phyloP scores from a whole-genome alignment of 2,888 invertebrate species.

The Andrena flavipes region DNA sequence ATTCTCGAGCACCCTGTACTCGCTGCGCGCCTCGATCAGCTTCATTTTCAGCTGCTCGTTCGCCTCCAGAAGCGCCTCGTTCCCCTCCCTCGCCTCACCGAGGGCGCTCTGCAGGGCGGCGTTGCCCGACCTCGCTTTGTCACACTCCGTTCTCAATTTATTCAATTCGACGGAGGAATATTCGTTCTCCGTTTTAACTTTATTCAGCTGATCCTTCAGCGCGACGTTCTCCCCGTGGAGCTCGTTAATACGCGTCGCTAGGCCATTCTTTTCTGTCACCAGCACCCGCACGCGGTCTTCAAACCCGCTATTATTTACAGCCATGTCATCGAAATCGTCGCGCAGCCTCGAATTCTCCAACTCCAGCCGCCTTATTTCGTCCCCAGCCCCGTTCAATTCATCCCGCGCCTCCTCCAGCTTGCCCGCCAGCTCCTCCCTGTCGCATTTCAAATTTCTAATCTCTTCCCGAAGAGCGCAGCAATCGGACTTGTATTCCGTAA shows the following conservation, averaged over 20 bases:
- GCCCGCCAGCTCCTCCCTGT: slow-evolving; percentile 26
- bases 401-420: slow-evolving; percentile 18
- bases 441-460: slow-evolving; percentile 12
- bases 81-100: slow-evolving; percentile 26
- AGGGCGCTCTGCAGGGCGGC: slow-evolving; percentile 29
- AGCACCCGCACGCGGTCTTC: slow-evolving; percentile 52
- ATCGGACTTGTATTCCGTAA: slow-evolving; percentile 32
- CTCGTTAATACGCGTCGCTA: slow-evolving; percentile 51
- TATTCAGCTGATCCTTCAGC: slow-evolving; percentile 64
- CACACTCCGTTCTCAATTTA: slow-evolving; percentile 61
- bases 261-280: slow-evolving; percentile 57
- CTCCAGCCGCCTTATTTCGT: slow-evolving; percentile 43
- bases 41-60: slow-evolving; percentile 47
- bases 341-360: slow-evolving; percentile 49
- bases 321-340: slow-evolving; percentile 41
- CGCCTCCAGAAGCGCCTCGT: slow-evolving; percentile 36
- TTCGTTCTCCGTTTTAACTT: slow-evolving; percentile 61
- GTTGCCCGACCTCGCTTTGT: slow-evolving; percentile 50
- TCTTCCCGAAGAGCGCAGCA: slow-evolving; percentile 28
- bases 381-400: slow-evolving; percentile 20
- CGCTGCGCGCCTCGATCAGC: slow-evolving; percentile 44
- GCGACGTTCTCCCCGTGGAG: slow-evolving; percentile 60
- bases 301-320: slow-evolving; percentile 38
- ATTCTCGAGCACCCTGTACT: slow-evolving; percentile 39
- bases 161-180: slow-evolving; percentile 62